Evolutionary conservation across 2,797 vertebrate species (phyloP).

Genomic region (Remorina albescens): DNA sequence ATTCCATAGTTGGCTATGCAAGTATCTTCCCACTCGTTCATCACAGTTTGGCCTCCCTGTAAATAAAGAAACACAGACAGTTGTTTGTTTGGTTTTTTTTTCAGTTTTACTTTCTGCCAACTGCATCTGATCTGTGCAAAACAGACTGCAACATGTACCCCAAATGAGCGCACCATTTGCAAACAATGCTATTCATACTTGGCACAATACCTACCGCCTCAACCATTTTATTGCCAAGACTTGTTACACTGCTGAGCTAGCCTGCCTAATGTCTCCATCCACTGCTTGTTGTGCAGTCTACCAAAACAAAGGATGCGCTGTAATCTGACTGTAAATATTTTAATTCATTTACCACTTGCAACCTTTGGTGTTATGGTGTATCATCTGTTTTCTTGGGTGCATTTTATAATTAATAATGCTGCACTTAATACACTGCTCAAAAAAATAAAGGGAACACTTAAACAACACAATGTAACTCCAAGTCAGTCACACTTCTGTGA

Average conservation of each 20-base stretch:
- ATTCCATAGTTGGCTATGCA: conserved; percentile 5
- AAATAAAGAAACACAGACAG: neutral
- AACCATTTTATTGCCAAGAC: conserved; percentile 52
- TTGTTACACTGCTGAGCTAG: conserved; percentile 50
- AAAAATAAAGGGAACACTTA: too few species aligned
- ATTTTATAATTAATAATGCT: conserved; percentile 8
- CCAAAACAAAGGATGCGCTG: conserved; percentile 26
- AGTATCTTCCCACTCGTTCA: neutral
- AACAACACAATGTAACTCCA: too few species aligned
- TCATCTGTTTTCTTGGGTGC: neutral
- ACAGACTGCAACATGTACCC: conserved; percentile 11
- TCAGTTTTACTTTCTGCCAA: conserved; percentile 2
- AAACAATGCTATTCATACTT: conserved; percentile 40
- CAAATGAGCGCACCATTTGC: conserved; percentile 22
- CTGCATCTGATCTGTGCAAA: conserved; percentile 13
- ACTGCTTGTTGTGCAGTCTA: conserved; percentile 32
- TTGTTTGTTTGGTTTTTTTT: conserved; percentile 2
- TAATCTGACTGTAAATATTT: conserved; percentile 20
- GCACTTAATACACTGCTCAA: too few species aligned
- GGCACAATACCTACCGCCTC: conserved; percentile 38
- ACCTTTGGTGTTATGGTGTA: neutral
- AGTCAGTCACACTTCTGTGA: too few species aligned
- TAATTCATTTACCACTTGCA: conserved; percentile 16
- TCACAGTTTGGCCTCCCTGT: neutral
- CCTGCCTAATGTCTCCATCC: conserved; percentile 29